Conservation (phyloP, 2,113 vertebrate species). For the Scalopus aquaticus region DNA sequence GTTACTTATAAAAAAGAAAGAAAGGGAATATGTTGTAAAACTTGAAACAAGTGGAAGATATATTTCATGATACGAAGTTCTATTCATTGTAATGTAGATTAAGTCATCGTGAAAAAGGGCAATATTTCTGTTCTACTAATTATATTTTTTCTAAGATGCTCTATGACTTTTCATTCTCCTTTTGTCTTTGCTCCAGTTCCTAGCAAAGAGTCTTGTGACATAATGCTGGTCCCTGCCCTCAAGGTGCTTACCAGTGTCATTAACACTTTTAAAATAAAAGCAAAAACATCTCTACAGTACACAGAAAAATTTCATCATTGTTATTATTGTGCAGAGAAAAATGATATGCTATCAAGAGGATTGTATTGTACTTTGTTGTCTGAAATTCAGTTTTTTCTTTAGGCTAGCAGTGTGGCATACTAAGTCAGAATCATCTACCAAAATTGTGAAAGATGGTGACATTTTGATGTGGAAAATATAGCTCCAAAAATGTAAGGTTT, state of each 20-base stretch:
- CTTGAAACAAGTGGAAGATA: neutral
- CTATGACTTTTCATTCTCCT: neutral
- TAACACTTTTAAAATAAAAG: constrained; percentile 15
- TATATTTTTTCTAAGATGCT: neutral
- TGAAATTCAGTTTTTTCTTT: neutral
- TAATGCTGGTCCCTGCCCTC: neutral
- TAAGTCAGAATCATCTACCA: neutral
- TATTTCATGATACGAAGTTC: neutral
- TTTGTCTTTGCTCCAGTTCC: neutral
- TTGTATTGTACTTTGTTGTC: neutral
- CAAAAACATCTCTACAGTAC: neutral
- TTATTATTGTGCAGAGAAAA: neutral
- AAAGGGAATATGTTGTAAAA: neutral
- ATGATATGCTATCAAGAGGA: neutral
- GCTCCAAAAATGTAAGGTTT: neutral
- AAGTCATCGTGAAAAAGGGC: neutral
- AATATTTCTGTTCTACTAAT: constrained; percentile 25
- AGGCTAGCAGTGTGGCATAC: neutral
- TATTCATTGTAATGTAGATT: neutral
- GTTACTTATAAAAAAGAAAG: neutral
- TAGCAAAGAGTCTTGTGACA: neutral
- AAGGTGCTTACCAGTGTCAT: constrained; percentile 4
- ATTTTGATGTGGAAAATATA: constrained; percentile 21
- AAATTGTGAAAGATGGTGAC: neutral
- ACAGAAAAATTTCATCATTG: neutral